Base-by-base conservation (phyloP, 2,888 invertebrate species). In the Doris montereyensis region DNA sequence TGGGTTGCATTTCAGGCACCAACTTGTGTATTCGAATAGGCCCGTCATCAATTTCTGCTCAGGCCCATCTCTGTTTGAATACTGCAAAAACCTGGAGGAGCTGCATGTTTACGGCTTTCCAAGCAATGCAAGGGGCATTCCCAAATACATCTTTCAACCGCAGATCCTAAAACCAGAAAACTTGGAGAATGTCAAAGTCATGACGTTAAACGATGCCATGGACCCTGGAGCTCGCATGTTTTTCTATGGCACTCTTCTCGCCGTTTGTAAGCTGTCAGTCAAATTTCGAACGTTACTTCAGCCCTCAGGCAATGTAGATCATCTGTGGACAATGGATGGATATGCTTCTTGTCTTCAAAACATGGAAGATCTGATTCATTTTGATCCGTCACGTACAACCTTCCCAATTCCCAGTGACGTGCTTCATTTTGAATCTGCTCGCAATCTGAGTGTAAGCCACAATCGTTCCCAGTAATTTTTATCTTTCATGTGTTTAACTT, bases 201-300 rank as follows among this genome's bases (percentile, higher is more conserved):
- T 90, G 84, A 86, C 86, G 30, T 85, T 90, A 58, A 89, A 89
- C 65, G 86, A 85, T 81, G 89, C 88, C 75, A 87, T 88, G 57
- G 89, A 90, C 82, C 88, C 89, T 10, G 88, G 88, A 26, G 89
- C 90, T 28, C 85, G 89, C 72, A 87, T 90, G 83, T 88, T 89
- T 77, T 90, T 88, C 84, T 89, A 89, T 78, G 89, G 89, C 32
- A 87, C 88, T n/a, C 81, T 89, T 65, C 83, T 89, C 73, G 87
- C 86, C 68, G 85, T 89, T 13, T 88, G 88, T 75, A 86, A 87
- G 79, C 78, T 86, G 26, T 82, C 85, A 21, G 80, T 87, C 0
- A 81, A 82, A 5, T 85, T 86, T 80, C 82, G 84, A 60, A 87
- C 87, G 21, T 76, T 88, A 26, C 84, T 88, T 30, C 87, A 88